Percentiles rank a stretch among this genome's conserved stretches.
phyloP scores from a whole-genome alignment of 2,113 vertebrate species.

The Callithrix jacchus region DNA sequence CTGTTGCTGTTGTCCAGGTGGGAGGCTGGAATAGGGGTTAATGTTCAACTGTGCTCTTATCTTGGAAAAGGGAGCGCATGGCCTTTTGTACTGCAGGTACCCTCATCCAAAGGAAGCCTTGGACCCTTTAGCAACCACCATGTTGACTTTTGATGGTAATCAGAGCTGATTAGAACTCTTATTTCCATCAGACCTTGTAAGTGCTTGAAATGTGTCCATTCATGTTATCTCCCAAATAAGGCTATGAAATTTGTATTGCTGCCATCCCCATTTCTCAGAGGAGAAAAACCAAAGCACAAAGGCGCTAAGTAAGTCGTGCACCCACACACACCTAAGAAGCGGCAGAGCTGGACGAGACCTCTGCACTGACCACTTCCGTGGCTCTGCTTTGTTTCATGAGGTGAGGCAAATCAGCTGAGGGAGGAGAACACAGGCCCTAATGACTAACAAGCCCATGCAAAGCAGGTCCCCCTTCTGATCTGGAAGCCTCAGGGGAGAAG shows the following conservation, averaged over 20 bases:
- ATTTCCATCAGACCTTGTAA: not conserved
- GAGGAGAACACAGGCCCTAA: not conserved
- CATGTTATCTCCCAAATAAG: not conserved
- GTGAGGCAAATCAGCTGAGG: not conserved
- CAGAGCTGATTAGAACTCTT: not conserved
- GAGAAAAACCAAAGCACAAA: not conserved
- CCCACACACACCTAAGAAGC: no score
- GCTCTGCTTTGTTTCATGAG: not conserved
- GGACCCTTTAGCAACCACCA: not conserved
- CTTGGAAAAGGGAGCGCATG: not conserved
- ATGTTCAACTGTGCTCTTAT: not conserved
- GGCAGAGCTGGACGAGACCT: not conserved
- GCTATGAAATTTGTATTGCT: not conserved
- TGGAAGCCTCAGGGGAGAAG: not conserved
- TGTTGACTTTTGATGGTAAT: not conserved
- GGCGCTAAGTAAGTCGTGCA: not conserved
- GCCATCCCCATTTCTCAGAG: conserved; percentile 39
- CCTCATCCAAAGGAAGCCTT: no score
- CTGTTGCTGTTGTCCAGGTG: not conserved
- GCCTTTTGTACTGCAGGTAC: not conserved
- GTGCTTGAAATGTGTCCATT: not conserved
- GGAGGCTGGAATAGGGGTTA: not conserved
- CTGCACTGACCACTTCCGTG: not conserved
- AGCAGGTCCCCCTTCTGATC: not conserved
- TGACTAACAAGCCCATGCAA: not conserved